These are phyloP conservation scores for Aptenodytes patagonicus DNA, from an alignment of 2,113 vertebrate species.

Conservation along the genomic window DNA sequence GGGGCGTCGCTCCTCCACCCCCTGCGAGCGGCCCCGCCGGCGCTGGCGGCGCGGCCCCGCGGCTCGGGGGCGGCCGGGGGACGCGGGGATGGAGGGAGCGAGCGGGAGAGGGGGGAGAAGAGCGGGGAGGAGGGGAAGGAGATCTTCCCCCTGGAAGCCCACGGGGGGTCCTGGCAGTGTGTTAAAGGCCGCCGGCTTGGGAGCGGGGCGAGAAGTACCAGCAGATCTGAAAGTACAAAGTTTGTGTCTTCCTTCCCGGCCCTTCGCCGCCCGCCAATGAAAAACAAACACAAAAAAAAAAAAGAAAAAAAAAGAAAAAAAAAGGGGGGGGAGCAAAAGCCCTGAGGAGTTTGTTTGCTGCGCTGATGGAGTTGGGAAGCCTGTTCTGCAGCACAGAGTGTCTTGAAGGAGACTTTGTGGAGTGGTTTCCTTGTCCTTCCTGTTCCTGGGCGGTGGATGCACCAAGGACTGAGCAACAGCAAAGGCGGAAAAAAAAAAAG, in stretches of 20 bases:
- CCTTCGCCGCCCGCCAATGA: neutral
- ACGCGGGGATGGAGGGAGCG: neutral
- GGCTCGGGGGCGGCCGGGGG: neutral
- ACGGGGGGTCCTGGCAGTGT: neutral
- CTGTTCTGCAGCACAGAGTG: constrained; percentile 34
- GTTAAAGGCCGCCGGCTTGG: neutral
- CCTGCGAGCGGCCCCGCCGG: too few species aligned
- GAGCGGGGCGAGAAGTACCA: neutral
- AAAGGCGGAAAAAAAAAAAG: neutral
- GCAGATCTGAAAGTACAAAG: constrained; percentile 51
- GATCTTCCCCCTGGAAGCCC: neutral
- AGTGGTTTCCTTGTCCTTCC: constrained; percentile 58
- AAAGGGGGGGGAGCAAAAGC: neutral
- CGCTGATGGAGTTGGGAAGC: constrained; percentile 4
- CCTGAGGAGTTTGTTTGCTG: constrained; percentile 37
- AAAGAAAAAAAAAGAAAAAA: neutral
- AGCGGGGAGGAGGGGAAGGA: neutral
- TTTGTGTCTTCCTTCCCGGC: constrained; percentile 36
- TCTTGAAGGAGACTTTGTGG: constrained; percentile 51
- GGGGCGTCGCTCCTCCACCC: too few species aligned
- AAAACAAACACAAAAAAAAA: neutral
- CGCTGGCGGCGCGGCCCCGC: too few species aligned
- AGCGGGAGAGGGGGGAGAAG: neutral
- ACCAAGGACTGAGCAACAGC: constrained; percentile 41
- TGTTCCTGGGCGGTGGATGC: constrained; percentile 56